Evolutionary conservation across 2,888 invertebrate genomes (phyloP), one percentile per base, ranked within the genome.

Genomic region (Mylabris sibirica): DNA sequence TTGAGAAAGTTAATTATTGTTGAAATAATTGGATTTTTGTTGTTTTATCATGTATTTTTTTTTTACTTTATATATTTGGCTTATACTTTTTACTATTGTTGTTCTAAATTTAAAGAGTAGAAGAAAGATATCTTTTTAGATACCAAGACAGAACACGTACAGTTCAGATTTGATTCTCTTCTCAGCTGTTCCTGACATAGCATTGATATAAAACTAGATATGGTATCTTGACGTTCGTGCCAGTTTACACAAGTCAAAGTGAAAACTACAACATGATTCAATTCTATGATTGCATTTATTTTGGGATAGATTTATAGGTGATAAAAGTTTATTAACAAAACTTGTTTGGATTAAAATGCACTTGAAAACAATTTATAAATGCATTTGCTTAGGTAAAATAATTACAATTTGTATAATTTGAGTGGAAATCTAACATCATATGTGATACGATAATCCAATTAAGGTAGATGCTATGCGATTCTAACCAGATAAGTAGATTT

Each of bases 111-210:
- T 59, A 49, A 66, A 59, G 60, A 66, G 44, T 44, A 5, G 38
- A 38, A 5, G 38, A 38, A 44, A 44, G 68, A 53, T 60, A 64
- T 70, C 65, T 68, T 72, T 65, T 68, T 65, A 67, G 49, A 72
- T 72, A 72, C 61, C 65, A 63, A 65, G 60, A 68, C 62, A 66
- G 71, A 68, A 68, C 67, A 71, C 67, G 66, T 67, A 67, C 70
- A 65, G 66, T 66, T 65, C 71, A 72, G 70, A 72, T 72, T 72
- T 69, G 70, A 72, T 74, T 72, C 69, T 66, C 67, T 63, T 67
- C 71, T 68, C 68, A 65, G 68, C 66, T 68, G 71, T 62, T 71
- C 53, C 62, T 63, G 71, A 71, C 65, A 65, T 59, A 60, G 62
- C 22, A 53, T 69, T 67, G 67, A 72, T 69, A 69, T 69, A 70